A percentile compares a stretch with the other conserved stretches of the same genome.
Evolutionary conservation across 2,888 invertebrate genomes (phyloP).

Genomic region (Eurois occulta): DNA sequence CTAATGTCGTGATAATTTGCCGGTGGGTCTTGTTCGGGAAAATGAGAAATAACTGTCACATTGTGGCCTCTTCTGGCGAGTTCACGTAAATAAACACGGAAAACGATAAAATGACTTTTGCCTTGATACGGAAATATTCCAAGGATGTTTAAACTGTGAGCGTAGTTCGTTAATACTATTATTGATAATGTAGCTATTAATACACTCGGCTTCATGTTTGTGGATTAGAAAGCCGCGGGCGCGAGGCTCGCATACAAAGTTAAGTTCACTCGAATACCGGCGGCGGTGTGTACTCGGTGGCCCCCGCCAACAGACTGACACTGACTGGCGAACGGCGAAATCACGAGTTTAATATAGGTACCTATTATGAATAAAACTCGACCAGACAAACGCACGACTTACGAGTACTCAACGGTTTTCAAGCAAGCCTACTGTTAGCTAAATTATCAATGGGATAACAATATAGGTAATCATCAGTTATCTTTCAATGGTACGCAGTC

Average conservation of each 20-base stretch:
- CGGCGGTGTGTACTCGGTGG: slow-evolving; percentile 21
- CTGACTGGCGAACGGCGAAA: slow-evolving; percentile 27
- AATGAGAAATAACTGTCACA: slow-evolving; percentile 92
- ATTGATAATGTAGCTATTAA: slow-evolving; percentile 64
- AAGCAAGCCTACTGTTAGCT: background rate
- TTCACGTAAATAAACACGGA: slow-evolving; percentile 90
- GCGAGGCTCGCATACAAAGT: background rate
- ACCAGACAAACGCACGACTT: background rate
- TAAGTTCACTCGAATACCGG: background rate
- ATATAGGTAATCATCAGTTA: background rate
- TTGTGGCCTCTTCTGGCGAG: slow-evolving; percentile 92
- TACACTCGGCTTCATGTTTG: slow-evolving; percentile 69
- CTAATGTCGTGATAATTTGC: slow-evolving; percentile 91
- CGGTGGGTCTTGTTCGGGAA: slow-evolving; percentile 86
- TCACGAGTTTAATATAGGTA: background rate
- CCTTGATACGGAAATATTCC: slow-evolving; percentile 92
- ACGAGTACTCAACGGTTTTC: background rate
- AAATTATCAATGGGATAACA: background rate
- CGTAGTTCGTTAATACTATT: slow-evolving; percentile 63
- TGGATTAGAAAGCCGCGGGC: slow-evolving; percentile 43
- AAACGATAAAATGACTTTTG: slow-evolving; percentile 93
- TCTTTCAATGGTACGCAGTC: slow-evolving; percentile 12
- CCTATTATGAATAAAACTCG: background rate
- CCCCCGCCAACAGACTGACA: slow-evolving; percentile 26
- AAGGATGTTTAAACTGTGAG: slow-evolving; percentile 87